Conservation (phyloP, 2,797 vertebrate genomes). For the Xenopus petersii region DNA sequence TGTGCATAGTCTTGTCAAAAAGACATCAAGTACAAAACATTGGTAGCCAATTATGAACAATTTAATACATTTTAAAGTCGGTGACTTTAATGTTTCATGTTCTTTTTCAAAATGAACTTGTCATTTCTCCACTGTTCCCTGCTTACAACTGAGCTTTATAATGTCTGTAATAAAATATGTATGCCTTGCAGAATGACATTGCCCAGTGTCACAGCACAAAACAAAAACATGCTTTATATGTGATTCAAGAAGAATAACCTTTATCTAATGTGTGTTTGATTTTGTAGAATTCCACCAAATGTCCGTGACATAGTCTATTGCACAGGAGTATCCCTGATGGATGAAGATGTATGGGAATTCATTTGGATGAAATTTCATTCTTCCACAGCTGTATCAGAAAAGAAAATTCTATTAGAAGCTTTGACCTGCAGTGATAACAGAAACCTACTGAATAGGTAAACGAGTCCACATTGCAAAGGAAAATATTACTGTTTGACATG, state of each 20-base stretch:
- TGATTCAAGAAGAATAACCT: background rate
- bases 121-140: background rate
- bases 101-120: background rate
- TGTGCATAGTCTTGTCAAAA: background rate
- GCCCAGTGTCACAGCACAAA: background rate
- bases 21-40: background rate
- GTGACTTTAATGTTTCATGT: background rate
- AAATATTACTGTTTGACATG: background rate
- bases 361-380: conserved; percentile 99
- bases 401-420: conserved; percentile 94
- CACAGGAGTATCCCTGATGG: conserved; percentile 93
- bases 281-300: conserved; percentile 88
- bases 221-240: background rate
- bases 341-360: conserved; percentile 98
- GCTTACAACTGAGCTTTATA: background rate
- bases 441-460: conserved; percentile 89
- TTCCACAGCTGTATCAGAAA: conserved; percentile 86
- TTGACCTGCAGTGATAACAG: conserved; percentile 94
- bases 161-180: background rate
- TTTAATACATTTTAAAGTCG: background rate
- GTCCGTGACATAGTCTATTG: conserved; percentile 96
- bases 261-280: conserved; percentile 27
- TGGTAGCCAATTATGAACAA: background rate
- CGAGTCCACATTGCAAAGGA: background rate
- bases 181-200: background rate